These are phyloP conservation scores for Brachypodius melanocephalos DNA, from an alignment of 2,113 vertebrate genomes.

Conservation along the genomic window DNA sequence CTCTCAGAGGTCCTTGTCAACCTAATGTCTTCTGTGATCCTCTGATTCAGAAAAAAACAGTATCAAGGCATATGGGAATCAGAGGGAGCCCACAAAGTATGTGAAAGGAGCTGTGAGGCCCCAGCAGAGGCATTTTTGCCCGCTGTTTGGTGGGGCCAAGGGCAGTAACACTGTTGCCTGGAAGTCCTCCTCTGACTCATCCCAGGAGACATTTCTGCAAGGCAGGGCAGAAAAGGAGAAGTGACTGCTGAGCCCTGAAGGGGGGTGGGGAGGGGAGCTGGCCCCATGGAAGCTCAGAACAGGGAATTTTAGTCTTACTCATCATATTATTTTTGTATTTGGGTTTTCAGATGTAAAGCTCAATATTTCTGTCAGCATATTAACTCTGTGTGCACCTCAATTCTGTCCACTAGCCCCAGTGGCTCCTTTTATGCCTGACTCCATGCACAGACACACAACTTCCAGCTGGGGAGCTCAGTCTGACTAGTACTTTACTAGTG, in stretches of 20 bases:
- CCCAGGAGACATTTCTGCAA: slow-evolving; percentile 66
- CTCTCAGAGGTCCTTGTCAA: neutral
- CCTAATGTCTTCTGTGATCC: neutral
- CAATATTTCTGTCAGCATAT: slow-evolving; percentile 49
- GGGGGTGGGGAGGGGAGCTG: slow-evolving; percentile 3
- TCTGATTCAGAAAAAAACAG: neutral
- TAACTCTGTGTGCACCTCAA: slow-evolving; percentile 51
- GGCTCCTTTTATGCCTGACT: neutral
- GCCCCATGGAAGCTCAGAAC: slow-evolving; percentile 67
- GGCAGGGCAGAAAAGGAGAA: slow-evolving; percentile 68
- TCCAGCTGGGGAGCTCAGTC: neutral
- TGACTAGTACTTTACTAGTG: neutral
- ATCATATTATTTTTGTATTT: slow-evolving; percentile 75
- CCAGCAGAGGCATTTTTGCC: neutral
- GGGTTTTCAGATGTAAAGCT: slow-evolving; percentile 69
- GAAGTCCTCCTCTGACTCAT: slow-evolving; percentile 70
- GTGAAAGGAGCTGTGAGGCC: neutral
- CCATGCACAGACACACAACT: neutral
- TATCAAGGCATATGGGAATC: neutral
- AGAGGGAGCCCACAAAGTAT: neutral
- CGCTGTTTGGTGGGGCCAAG: neutral
- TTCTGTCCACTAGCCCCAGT: neutral
- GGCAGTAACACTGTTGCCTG: slow-evolving; percentile 9
- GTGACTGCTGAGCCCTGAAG: slow-evolving; percentile 29
- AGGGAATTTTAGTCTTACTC: slow-evolving; percentile 79